Evolutionary conservation across 2,113 vertebrate species (phyloP), one percentile per base, ranked within the genome.

Genomic region (Merops nubicus): DNA sequence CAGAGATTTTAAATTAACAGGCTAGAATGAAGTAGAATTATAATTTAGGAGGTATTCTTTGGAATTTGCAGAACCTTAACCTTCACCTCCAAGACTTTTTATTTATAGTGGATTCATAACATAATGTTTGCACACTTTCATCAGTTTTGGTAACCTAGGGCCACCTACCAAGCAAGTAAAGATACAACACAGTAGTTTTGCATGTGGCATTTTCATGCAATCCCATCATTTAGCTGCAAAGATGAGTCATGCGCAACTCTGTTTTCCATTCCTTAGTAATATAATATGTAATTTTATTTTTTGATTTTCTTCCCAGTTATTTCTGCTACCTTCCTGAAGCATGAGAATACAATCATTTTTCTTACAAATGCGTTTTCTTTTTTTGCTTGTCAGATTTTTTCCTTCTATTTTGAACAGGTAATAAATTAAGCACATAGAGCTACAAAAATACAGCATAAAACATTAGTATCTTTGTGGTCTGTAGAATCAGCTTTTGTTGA

Each of bases 371-470:
- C 38, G 2, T 63, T 87, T 84, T 67, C 54, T 73, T 56, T 77
- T 45, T 93, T 85, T 88, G 33, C 0, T 4, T 45, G 45, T 77
- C 67, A 80, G 19, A 21, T 53, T 77, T 80, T 73, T 19, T n/a
- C 40, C 29, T 73, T 75, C 3, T 74, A 22, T 34, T 92, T 93
- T 59, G 68, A 91, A 43, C 42, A 77, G 47, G 29, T 70, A 81
- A 73, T 89, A 93, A 60, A 95, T 91, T 50, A 90, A 84, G 42
- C 77, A 54, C 86, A 92, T 86, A 93, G 25, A 77, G 64, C 68
- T 91, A 75, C 83, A 91, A 74, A 93, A 96, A 92, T 51, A 34
- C 51, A 56, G 40, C 8, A 2, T 80, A 70, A 86, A 93, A 78
- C 73, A 54, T 92, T 92, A 77, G 34, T 88, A 92, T 92, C 60